Conservation (phyloP, 1,140 invertebrate genomes). For the Macrotrachela quadricornifera region DNA sequence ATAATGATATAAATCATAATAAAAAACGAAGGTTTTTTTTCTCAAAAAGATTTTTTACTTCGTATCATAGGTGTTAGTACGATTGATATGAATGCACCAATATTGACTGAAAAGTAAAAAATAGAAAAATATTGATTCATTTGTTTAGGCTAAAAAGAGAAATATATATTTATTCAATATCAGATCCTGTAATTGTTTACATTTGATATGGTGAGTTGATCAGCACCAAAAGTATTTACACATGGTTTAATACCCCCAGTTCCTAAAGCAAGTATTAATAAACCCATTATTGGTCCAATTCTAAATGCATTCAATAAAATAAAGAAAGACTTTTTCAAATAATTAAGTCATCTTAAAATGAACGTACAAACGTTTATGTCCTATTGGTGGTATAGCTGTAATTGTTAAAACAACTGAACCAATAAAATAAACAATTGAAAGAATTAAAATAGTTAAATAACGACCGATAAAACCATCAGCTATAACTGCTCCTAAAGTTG, state of each 20-base stretch:
- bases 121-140: conserved; percentile 68
- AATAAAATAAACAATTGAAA: conserved; percentile 63
- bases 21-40: no score
- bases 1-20: no score
- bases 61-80: conserved; percentile 62
- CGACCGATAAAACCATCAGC: conserved; percentile 66
- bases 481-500: conserved; percentile 59
- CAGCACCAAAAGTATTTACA: conserved; percentile 82
- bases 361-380: no score
- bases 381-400: conserved; percentile 37
- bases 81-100: conserved; percentile 70
- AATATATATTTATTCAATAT: no score
- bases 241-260: conserved; percentile 72
- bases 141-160: no score
- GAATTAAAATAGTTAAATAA: conserved; percentile 64
- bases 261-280: not conserved
- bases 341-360: no score
- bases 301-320: no score
- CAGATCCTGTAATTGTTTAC: conserved; percentile 39
- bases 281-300: not conserved
- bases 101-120: conserved; percentile 79
- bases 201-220: conserved; percentile 39
- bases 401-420: conserved; percentile 58
- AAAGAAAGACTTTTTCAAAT: no score
- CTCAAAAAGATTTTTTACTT: no score